phyloP scores from a whole-genome alignment of 2,113 vertebrate genomes.

The Notothenia rossii region DNA sequence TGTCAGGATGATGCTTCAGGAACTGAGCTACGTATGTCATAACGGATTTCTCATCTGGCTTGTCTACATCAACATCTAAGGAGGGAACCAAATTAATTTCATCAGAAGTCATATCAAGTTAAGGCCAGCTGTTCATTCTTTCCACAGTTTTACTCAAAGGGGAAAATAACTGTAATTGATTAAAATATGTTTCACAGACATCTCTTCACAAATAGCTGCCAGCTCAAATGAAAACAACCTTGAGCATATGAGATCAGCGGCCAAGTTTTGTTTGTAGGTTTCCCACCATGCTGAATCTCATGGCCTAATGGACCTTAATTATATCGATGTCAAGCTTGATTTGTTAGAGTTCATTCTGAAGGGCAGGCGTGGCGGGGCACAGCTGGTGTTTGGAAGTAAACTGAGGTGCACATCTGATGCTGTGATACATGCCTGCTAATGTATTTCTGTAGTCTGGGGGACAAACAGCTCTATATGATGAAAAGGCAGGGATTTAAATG shows the following conservation, averaged over 20 bases:
- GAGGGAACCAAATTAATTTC: conserved; percentile 6
- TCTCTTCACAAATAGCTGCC: neutral
- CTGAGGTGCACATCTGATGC: conserved; percentile 57
- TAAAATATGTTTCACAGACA: neutral
- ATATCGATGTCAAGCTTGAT: conserved; percentile 80
- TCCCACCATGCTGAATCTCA: conserved; percentile 44
- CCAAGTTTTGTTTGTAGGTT: conserved; percentile 51
- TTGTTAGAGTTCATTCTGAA: conserved; percentile 76
- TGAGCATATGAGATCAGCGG: conserved; percentile 32
- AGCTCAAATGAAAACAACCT: conserved; percentile 44
- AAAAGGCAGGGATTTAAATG: neutral
- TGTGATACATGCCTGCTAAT: conserved; percentile 15
- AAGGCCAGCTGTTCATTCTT: neutral
- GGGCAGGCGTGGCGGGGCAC: conserved; percentile 76
- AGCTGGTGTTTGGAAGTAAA: conserved; percentile 73
- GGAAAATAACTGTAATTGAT: neutral
- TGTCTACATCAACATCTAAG: conserved; percentile 97
- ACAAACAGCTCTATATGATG: neutral
- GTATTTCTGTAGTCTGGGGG: neutral
- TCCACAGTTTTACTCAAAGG: neutral
- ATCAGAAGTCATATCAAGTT: conserved; percentile 12
- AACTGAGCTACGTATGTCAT: conserved; percentile 99
- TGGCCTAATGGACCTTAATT: conserved; percentile 78
- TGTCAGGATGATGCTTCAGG: conserved; percentile 91
- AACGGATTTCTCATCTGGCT: conserved; percentile 98